Evolutionary conservation across 1,140 invertebrate species (phyloP).

Genomic region (Cyphomyrmex costatus): DNA sequence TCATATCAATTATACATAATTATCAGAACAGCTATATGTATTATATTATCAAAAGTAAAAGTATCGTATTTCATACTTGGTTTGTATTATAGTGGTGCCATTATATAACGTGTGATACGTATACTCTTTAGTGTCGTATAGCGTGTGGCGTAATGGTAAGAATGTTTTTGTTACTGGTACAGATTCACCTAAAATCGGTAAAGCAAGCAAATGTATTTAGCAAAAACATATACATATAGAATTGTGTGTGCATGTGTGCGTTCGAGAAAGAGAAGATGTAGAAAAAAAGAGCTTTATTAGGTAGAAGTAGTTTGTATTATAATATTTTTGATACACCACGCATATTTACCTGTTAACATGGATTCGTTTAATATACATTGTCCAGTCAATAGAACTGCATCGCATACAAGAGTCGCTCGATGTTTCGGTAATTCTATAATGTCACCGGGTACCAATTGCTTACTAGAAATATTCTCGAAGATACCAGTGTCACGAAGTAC

Average conservation of each 20-base stretch:
- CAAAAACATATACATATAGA: background rate
- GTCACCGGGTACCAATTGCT: slow-evolving; percentile 96
- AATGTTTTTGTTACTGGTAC: slow-evolving; percentile 83
- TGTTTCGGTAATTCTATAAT: slow-evolving; percentile 94
- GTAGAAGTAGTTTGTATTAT: background rate
- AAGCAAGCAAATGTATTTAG: background rate
- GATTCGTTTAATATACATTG: slow-evolving; percentile 98
- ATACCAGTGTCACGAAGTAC: slow-evolving; percentile 86
- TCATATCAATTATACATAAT: background rate
- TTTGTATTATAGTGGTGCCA: slow-evolving; percentile 85
- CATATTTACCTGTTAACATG: slow-evolving; percentile 96
- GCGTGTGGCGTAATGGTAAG: slow-evolving; percentile 78
- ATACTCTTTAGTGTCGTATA: slow-evolving; percentile 83
- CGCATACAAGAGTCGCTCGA: slow-evolving; percentile 95
- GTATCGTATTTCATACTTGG: slow-evolving; percentile 77
- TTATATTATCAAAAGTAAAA: background rate
- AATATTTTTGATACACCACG: too few species aligned
- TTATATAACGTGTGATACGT: slow-evolving; percentile 85
- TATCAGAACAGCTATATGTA: background rate
- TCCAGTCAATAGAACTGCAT: slow-evolving; percentile 95
- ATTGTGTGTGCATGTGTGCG: background rate
- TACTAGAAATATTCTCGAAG: slow-evolving; percentile 87
- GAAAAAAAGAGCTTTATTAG: background rate
- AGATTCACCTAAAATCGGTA: slow-evolving; percentile 80
- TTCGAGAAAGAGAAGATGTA: background rate